A percentile compares a stretch with the other conserved stretches of the same genome.
These are phyloP conservation scores for Xiphorhynchus elegans DNA, from an alignment of 2,113 vertebrate genomes.

Conservation along the genomic window DNA sequence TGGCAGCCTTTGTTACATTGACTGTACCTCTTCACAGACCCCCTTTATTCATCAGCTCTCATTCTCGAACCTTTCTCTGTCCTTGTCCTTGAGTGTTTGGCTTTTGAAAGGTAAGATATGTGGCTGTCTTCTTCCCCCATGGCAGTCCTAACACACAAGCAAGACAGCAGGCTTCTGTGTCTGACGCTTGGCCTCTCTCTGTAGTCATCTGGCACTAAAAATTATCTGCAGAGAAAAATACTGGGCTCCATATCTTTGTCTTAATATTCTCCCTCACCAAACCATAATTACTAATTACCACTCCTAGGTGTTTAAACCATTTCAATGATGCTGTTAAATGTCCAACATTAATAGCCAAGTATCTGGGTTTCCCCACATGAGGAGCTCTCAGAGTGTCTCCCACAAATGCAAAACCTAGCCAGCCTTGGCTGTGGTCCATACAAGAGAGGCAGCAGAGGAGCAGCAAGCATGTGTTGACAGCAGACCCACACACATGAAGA, in stretches of 20 bases:
- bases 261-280: slow-evolving; percentile 57
- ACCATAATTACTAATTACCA: slow-evolving; percentile 31
- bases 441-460: neutral
- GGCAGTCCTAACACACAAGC: neutral
- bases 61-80: neutral
- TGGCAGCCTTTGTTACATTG: neutral
- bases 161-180: neutral
- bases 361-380: slow-evolving; percentile 17
- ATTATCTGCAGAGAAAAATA: slow-evolving; percentile 53
- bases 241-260: slow-evolving; percentile 30
- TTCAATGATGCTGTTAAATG: slow-evolving; percentile 12
- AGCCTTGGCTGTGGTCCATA: neutral
- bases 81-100: neutral
- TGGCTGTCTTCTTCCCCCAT: neutral
- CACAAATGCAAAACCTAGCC: neutral
- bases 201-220: slow-evolving; percentile 49
- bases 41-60: neutral
- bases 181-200: neutral
- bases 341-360: neutral
- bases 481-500: neutral
- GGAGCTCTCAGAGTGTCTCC: neutral
- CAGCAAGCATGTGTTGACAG: neutral
- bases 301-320: slow-evolving; percentile 43
- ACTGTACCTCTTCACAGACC: neutral
- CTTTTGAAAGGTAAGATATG: neutral